Percentiles rank a stretch among this genome's conserved stretches.
Conservation (phyloP, 2,113 vertebrate species). For the Cheilinus undulatus region DNA sequence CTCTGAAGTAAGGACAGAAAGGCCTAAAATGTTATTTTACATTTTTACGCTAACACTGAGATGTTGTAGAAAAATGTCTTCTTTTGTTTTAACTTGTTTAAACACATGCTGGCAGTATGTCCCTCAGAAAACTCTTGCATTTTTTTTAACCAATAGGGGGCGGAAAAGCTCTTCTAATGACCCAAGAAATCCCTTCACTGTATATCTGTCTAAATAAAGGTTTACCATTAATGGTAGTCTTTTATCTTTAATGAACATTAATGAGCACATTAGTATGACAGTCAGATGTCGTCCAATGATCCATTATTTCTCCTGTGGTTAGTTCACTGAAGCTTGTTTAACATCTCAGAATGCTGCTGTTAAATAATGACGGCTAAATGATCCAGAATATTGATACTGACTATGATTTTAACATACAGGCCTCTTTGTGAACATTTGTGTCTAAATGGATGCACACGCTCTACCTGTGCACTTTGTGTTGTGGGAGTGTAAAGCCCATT, state of each 20-base stretch:
- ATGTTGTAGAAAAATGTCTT: no score
- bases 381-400: neutral
- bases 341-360: conserved; percentile 1
- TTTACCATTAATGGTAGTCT: conserved; percentile 33
- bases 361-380: conserved; percentile 29
- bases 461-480: conserved; percentile 79
- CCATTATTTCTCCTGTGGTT: conserved; percentile 28
- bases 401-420: neutral
- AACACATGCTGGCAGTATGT: no score
- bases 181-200: neutral
- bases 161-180: conserved; percentile 50
- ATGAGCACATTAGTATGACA: conserved; percentile 32
- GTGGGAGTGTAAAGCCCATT: conserved; percentile 78
- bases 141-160: conserved; percentile 70
- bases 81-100: no score
- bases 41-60: no score
- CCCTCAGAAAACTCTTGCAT: no score
- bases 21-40: no score
- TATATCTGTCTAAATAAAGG: conserved; percentile 29
- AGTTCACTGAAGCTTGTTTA: conserved; percentile 36
- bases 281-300: conserved; percentile 23
- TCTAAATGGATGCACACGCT: conserved; percentile 11
- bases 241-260: conserved; percentile 56
- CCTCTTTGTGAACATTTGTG: neutral
- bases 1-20: neutral